These are phyloP conservation scores for Aurelia aurita DNA, from an alignment of 30 jellyfish, hydroid and myxozoan species.

Conservation along the genomic window DNA sequence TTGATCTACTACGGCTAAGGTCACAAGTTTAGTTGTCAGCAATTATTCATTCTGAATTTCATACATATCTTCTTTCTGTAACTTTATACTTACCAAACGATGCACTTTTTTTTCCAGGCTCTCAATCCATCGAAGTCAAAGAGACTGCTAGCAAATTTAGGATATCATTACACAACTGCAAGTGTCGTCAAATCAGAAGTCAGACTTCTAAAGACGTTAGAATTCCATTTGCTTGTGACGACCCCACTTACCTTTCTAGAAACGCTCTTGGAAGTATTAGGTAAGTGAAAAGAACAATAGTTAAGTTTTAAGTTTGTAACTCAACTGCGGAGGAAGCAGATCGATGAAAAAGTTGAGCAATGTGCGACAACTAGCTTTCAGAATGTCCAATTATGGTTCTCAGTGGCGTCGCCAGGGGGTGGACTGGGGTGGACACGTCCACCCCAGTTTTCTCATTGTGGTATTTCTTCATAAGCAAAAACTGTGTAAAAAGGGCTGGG, in stretches of 20 bases:
- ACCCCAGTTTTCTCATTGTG: too few species aligned
- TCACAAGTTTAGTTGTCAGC: too few species aligned
- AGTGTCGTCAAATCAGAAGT: slow-evolving; percentile 82
- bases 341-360: too few species aligned
- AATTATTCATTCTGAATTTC: neutral
- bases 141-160: slow-evolving; percentile 61
- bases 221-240: slow-evolving; percentile 60
- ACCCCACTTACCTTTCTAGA: slow-evolving; percentile 80
- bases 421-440: too few species aligned
- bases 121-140: slow-evolving; percentile 63
- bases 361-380: too few species aligned
- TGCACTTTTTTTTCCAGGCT: slow-evolving; percentile 49
- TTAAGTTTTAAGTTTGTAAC: too few species aligned
- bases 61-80: neutral
- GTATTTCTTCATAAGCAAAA: too few species aligned
- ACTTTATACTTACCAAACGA: neutral
- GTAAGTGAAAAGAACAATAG: slow-evolving; percentile 48
- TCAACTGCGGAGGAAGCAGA: too few species aligned
- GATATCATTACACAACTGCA: slow-evolving; percentile 55
- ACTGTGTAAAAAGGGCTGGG: too few species aligned
- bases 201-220: slow-evolving; percentile 75
- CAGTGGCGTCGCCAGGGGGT: too few species aligned
- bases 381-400: too few species aligned
- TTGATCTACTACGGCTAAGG: too few species aligned
- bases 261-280: slow-evolving; percentile 78